phyloP scores from a whole-genome alignment of 1,140 invertebrate genomes.

The Drosophila pseudoananassae region DNA sequence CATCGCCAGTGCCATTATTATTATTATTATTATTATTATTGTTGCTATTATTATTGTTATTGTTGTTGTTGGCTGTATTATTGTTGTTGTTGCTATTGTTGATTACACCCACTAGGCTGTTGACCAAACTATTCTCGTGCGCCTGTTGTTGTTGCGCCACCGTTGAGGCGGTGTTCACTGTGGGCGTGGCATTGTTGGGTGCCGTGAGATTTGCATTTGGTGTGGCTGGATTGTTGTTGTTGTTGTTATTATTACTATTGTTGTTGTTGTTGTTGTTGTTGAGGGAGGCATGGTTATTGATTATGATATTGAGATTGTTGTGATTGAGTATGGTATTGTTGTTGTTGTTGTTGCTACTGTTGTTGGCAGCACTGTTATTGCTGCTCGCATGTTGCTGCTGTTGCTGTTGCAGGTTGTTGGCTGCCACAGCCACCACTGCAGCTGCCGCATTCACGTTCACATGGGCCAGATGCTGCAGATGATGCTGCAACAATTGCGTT shows the following conservation, averaged over 20 bases:
- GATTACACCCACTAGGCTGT: constrained; percentile 75
- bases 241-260: constrained; percentile 43
- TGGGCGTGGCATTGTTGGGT: constrained; percentile 54
- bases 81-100: constrained; percentile 49
- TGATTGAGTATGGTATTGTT: constrained; percentile 70
- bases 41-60: constrained; percentile 42
- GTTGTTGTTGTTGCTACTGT: constrained; percentile 49
- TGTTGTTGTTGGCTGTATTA: constrained; percentile 34
- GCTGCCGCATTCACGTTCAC: constrained; percentile 79
- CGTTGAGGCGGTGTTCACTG: constrained; percentile 59
- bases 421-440: constrained; percentile 67
- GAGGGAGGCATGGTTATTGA: constrained; percentile 65
- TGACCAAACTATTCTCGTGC: constrained; percentile 76
- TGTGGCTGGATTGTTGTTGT: constrained; percentile 79
- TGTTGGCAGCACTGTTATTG: constrained; percentile 40
- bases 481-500: constrained; percentile 82
- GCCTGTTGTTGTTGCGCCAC: constrained; percentile 65
- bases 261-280: constrained; percentile 54
- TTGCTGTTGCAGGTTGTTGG: constrained; percentile 68
- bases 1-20: constrained; percentile 48
- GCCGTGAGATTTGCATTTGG: constrained; percentile 75
- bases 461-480: constrained; percentile 81
- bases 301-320: constrained; percentile 73
- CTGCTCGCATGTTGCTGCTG: constrained; percentile 48
- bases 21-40: constrained; percentile 49